These are phyloP conservation scores for Linhomoeus sp. DNA, from an alignment of 2,888 invertebrate genomes.

Conservation along the genomic window DNA sequence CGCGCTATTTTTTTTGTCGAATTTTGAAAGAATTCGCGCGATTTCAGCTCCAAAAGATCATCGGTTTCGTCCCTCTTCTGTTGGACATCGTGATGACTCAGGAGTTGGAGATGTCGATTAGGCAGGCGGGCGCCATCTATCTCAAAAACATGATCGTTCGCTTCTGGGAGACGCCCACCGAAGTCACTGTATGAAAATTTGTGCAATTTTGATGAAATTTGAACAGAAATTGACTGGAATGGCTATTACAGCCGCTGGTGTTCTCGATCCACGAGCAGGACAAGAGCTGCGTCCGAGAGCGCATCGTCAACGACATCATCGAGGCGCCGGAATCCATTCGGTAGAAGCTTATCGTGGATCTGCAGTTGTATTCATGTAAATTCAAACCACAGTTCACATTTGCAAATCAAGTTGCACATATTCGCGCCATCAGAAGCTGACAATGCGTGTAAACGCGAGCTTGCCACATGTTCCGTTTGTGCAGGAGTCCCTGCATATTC, in stretches of 20 bases:
- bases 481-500: too few species aligned
- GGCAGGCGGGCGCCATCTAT: slow-evolving; percentile 80
- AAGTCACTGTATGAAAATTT: too few species aligned
- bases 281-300: slow-evolving; percentile 67
- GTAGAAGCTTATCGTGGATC: too few species aligned
- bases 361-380: too few species aligned
- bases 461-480: too few species aligned
- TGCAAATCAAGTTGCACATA: too few species aligned
- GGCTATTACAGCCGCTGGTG: slow-evolving; percentile 28
- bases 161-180: slow-evolving; percentile 46
- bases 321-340: slow-evolving; percentile 48
- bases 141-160: slow-evolving; percentile 74
- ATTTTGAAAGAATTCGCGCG: slow-evolving; percentile 1
- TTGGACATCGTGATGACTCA: slow-evolving; percentile 84
- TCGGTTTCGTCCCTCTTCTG: slow-evolving; percentile 80
- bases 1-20: background rate
- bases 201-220: too few species aligned
- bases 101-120: slow-evolving; percentile 58
- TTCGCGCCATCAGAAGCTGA: too few species aligned
- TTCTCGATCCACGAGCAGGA: slow-evolving; percentile 91
- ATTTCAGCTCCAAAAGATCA: slow-evolving; percentile 65
- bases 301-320: slow-evolving; percentile 84
- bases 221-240: slow-evolving; percentile 9
- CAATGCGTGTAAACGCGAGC: slow-evolving; percentile 11
- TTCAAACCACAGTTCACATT: background rate